Percentiles rank a stretch among this genome's conserved stretches.
Conservation (phyloP, 2,113 vertebrate genomes). For the Aegotheles bennettii region DNA sequence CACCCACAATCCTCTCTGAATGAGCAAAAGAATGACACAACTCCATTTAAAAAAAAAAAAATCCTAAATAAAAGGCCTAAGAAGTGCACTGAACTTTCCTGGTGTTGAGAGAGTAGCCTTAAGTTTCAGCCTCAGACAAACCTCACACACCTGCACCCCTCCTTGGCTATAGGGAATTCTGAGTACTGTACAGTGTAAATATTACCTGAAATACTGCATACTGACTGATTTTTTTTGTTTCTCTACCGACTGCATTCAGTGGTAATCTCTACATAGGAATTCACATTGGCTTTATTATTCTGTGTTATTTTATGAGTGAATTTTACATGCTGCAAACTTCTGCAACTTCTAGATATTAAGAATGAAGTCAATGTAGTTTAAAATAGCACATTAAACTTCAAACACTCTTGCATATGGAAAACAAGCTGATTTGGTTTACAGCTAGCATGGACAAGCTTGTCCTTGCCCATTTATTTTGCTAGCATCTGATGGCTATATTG, state of each 20-base stretch:
- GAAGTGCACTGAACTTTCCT: not conserved
- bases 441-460: not conserved
- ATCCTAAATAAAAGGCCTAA: not conserved
- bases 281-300: not conserved
- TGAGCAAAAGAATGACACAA: not conserved
- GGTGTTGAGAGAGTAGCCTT: not conserved
- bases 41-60: not conserved
- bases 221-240: not conserved
- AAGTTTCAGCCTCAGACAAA: not conserved
- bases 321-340: not conserved
- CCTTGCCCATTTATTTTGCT: not conserved
- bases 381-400: not conserved
- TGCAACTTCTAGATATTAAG: not conserved
- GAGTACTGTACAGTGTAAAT: not conserved
- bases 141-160: not conserved
- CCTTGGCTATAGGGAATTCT: not conserved
- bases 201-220: not conserved
- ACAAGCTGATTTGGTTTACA: not conserved
- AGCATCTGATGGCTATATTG: not conserved
- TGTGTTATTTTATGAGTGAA: not conserved
- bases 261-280: rapidly evolving
- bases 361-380: not conserved
- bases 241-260: not conserved
- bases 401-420: not conserved
- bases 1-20: not conserved